Evolutionary conservation across 1,140 invertebrate species (phyloP), one percentile per base, ranked within the genome.

Genomic region (Orchestia grillus): DNA sequence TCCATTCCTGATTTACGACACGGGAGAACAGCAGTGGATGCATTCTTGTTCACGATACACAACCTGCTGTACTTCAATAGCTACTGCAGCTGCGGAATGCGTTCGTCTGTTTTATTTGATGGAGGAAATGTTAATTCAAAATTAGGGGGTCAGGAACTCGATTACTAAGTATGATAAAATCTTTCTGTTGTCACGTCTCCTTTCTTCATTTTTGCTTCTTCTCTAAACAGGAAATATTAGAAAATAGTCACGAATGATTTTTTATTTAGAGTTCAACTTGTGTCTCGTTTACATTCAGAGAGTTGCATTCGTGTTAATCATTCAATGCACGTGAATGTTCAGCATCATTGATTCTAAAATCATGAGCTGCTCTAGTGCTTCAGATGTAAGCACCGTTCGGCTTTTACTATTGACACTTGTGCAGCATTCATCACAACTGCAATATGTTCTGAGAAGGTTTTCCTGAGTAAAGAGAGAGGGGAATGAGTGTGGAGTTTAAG

Each of bases 1-100:
- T 41, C 88, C 88, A 90, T 90, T 90, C 88, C 88, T 90, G 88
- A 90, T 90, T 90, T 90, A 90, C 43, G 88, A 42, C 41, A 16
- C 42, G 41, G 11, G 88, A 44, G 88, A 42, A 90, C 36, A 90
- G 88, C 42, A 90, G 41, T 42, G 15, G 36, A 90, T 90, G 88
- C 88, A 90, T 90, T 90, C 88, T 36, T 15, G 43, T 42, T 42
- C 88, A 87, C 43, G 41, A 90, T 8, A 28, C 15, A 90, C 11
- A 90, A 90, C 43, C 41, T 41, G 41, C 43, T 43, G 88, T 44
- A 28, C 36, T 42, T 90, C 3, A 90, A 28, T 28, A 90, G 36
- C 88, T 90, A 90, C 43, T 36, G 62, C 62, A 42, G 88, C 28
- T 90, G 41, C 15, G 41, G 88, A 42, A 90, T 42, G 88, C 88